Percentiles rank a stretch among this genome's conserved stretches.
Evolutionary conservation across 2,888 invertebrate genomes (phyloP).

Genomic region (Zonitis immaculata): DNA sequence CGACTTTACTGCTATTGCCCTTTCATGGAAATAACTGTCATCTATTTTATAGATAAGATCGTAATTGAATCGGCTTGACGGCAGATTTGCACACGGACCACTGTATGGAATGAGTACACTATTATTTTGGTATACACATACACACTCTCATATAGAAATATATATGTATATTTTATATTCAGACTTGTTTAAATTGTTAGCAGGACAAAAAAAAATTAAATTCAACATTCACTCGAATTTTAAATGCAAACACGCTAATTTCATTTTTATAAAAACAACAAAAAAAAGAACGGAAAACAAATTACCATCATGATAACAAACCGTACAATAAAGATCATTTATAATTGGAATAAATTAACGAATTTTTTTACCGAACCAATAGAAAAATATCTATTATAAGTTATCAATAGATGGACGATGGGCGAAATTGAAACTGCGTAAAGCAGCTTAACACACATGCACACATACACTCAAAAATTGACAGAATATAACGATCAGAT

Average conservation of each 20-base stretch:
- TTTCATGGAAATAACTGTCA: constrained; percentile 52
- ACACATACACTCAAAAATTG: no score
- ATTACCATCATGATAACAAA: no score
- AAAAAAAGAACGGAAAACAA: no score
- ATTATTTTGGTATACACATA: constrained; percentile 40
- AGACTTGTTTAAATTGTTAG: background rate
- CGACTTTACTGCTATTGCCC: constrained; percentile 48
- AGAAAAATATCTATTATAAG: no score
- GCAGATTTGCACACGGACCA: constrained; percentile 50
- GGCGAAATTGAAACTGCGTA: constrained; percentile 36
- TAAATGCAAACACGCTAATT: no score
- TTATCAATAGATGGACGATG: constrained; percentile 3
- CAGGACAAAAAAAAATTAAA: no score
- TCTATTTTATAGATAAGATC: constrained; percentile 52
- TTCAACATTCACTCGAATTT: no score
- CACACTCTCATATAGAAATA: constrained; percentile 36
- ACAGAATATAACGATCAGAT: constrained; percentile 49
- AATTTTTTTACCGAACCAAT: no score
- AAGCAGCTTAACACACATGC: constrained; percentile 33
- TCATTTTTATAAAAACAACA: no score
- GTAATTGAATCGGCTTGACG: constrained; percentile 52
- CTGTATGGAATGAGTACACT: constrained; percentile 39
- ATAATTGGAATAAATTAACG: no score
- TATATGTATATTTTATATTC: no score
- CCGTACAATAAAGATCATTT: no score